phyloP scores from a whole-genome alignment of 2,113 vertebrate species.

The Sylvietta virens region DNA sequence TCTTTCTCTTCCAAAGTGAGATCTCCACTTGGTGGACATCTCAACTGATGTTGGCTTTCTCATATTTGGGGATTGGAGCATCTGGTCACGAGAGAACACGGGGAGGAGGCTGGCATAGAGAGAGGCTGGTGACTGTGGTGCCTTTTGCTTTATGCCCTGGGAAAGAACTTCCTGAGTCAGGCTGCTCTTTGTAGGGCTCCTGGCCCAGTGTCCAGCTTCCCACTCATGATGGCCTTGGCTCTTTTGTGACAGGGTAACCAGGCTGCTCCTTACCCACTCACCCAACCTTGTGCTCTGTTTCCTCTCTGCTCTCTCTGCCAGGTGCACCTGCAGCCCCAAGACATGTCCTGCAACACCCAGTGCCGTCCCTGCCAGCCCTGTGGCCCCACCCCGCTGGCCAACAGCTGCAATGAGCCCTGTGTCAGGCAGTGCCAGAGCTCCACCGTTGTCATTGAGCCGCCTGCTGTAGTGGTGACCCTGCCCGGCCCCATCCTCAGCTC shows the following conservation, averaged over 20 bases:
- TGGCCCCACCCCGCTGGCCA: not conserved
- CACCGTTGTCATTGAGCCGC: accelerated
- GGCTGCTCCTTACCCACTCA: not conserved
- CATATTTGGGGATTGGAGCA: not conserved
- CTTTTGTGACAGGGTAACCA: not conserved
- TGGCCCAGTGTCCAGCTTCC: not conserved
- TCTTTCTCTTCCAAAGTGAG: not conserved
- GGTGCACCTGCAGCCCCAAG: accelerated
- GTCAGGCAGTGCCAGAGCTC: not conserved
- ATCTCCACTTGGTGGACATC: not conserved
- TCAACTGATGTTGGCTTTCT: not conserved
- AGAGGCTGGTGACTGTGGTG: not conserved
- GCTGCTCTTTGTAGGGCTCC: not conserved
- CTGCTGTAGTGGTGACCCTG: not conserved
- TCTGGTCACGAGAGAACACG: accelerated
- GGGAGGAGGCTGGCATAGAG: not conserved
- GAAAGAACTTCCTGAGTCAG: not conserved
- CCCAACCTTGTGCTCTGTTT: not conserved
- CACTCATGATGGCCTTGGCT: not conserved
- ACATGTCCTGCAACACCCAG: not conserved
- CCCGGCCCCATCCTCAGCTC: not conserved
- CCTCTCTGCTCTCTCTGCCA: not conserved
- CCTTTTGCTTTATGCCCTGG: not conserved
- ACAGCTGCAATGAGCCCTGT: not conserved
- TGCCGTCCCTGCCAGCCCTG: not conserved